Percentiles rank a stretch among this genome's conserved stretches.
phyloP scores from a whole-genome alignment of 2,113 vertebrate species.

The Mormoops blainvillei region DNA sequence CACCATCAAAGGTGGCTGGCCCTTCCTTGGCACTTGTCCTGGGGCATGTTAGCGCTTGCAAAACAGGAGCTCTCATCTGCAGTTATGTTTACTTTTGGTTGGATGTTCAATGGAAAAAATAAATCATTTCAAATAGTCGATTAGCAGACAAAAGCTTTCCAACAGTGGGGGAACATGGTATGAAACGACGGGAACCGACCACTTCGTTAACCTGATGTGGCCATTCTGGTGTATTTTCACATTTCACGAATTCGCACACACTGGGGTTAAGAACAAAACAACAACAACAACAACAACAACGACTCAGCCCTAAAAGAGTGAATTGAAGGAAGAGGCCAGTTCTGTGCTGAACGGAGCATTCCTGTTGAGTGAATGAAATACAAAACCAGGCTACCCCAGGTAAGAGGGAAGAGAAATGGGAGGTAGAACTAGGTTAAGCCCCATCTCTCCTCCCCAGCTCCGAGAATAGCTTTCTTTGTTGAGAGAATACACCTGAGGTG shows the following conservation, averaged over 20 bases:
- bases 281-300: not conserved
- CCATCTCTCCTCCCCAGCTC: not conserved
- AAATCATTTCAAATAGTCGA: not conserved
- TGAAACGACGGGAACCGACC: not conserved
- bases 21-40: not conserved
- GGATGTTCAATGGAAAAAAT: not conserved
- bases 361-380: not conserved
- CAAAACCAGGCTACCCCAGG: not conserved
- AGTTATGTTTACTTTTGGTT: not conserved
- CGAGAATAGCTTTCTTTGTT: conserved; percentile 43
- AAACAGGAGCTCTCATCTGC: not conserved
- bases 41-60: not conserved
- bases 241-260: not conserved
- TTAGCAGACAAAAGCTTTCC: not conserved
- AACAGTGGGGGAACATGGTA: not conserved
- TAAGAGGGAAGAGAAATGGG: not conserved
- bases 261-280: not conserved
- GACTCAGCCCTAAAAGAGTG: not conserved
- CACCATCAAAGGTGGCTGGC: not conserved
- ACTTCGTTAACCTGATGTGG: not conserved
- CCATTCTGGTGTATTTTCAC: not conserved
- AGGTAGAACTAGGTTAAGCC: not conserved
- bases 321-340: not conserved
- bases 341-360: not conserved
- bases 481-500: not conserved